These are phyloP conservation scores for Sclerodermus sp. DNA, from an alignment of 2,888 invertebrate species.

Conservation along the genomic window DNA sequence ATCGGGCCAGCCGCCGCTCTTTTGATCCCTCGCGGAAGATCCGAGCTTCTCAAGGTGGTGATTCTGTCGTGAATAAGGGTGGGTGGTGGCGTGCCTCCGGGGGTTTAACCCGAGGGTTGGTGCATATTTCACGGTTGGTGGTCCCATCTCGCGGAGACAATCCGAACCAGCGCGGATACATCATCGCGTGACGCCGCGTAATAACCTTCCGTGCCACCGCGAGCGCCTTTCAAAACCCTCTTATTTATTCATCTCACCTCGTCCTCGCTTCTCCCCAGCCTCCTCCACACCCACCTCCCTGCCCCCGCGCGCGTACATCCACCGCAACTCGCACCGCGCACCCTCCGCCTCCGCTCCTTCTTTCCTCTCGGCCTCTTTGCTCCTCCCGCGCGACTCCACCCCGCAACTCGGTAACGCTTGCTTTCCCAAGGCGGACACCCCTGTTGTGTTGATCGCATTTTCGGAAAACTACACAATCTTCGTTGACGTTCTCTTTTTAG, in stretches of 20 bases:
- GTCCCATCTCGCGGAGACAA: conserved; percentile 58
- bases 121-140: conserved; percentile 58
- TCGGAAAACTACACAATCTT: not conserved
- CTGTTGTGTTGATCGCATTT: not conserved
- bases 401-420: conserved; percentile 18
- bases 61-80: conserved; percentile 46
- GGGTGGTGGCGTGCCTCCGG: conserved; percentile 36
- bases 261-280: conserved; percentile 17
- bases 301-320: conserved; percentile 7
- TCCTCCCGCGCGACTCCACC: not conserved
- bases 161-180: conserved; percentile 56
- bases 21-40: too few species aligned
- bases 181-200: conserved; percentile 57
- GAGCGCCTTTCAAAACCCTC: conserved; percentile 52
- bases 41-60: conserved; percentile 43
- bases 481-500: too few species aligned
- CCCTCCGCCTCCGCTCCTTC: conserved; percentile 11
- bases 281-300: conserved; percentile 11
- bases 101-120: conserved; percentile 49
- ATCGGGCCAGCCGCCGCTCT: too few species aligned
- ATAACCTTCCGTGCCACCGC: conserved; percentile 49
- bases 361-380: conserved; percentile 12
- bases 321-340: too few species aligned
- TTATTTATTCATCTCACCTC: conserved; percentile 57
- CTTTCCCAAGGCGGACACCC: conserved; percentile 11